Evolutionary conservation across 2,113 vertebrate species (phyloP).

Genomic region (Chelonoidis abingdonii): DNA sequence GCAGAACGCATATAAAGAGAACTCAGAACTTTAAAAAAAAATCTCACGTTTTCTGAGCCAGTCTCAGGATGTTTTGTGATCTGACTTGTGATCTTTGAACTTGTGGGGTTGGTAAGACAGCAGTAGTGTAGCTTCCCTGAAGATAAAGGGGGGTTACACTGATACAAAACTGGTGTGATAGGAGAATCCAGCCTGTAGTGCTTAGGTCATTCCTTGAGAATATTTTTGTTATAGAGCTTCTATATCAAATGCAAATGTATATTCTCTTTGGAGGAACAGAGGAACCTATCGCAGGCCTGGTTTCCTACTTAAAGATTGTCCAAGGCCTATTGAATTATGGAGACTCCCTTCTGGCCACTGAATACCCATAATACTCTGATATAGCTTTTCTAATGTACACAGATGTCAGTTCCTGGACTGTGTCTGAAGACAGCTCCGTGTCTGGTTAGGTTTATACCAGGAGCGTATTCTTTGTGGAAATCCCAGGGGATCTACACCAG

Average conservation of each 20-base stretch:
- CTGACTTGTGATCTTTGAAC: background rate
- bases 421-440: background rate
- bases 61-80: background rate
- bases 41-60: too few species aligned
- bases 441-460: slow-evolving; percentile 43
- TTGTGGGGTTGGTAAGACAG: background rate
- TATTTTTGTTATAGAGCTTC: slow-evolving; percentile 1
- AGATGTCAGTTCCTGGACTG: background rate
- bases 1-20: background rate
- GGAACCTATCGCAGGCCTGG: slow-evolving; percentile 49
- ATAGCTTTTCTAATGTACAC: background rate
- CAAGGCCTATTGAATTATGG: slow-evolving; percentile 26
- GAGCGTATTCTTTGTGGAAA: slow-evolving; percentile 45
- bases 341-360: slow-evolving; percentile 43
- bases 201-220: rapidly evolving
- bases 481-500: slow-evolving; percentile 4
- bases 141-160: background rate
- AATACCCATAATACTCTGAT: slow-evolving; percentile 52
- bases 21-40: too few species aligned
- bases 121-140: rapidly evolving
- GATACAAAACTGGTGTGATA: background rate
- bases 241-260: slow-evolving; percentile 34
- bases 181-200: background rate
- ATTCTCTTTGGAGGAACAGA: slow-evolving; percentile 36
- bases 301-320: slow-evolving; percentile 63